Conservation (phyloP, 2,888 invertebrate species). For the Thecocarcelia acutangulata region DNA sequence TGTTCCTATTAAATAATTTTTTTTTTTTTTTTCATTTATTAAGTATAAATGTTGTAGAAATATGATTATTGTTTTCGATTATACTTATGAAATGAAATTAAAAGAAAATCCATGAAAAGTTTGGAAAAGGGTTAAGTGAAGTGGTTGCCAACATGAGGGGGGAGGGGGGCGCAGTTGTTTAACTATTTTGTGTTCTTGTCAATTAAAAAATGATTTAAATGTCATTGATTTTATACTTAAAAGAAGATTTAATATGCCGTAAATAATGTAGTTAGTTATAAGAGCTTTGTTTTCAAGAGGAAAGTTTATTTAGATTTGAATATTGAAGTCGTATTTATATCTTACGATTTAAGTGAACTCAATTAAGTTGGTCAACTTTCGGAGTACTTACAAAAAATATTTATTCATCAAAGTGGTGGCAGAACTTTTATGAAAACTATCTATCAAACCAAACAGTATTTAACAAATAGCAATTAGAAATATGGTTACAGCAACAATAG, state of each 20-base stretch:
- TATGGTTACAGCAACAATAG: no score
- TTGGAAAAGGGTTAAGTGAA: background rate
- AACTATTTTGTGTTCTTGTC: conserved; percentile 16
- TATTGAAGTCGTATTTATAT: no score
- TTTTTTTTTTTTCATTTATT: conserved; percentile 51
- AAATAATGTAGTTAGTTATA: conserved; percentile 48
- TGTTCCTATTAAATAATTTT: conserved; percentile 21
- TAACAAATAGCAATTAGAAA: no score
- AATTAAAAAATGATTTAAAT: conserved; percentile 38
- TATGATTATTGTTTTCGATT: conserved; percentile 14
- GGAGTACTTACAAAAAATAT: no score
- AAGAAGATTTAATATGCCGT: conserved; percentile 56
- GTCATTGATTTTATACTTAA: conserved; percentile 64
- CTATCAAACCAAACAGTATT: no score
- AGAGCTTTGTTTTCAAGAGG: conserved; percentile 3
- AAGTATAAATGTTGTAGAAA: conserved; percentile 33
- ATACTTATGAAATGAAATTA: conserved; percentile 33
- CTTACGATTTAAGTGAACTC: no score
- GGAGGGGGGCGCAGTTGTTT: conserved; percentile 4
- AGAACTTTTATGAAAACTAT: no score
- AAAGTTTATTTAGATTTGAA: background rate
- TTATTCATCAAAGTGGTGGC: no score
- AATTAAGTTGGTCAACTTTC: no score
- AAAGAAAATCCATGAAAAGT: conserved; percentile 25
- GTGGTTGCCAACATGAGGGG: conserved; percentile 17